Conservation (phyloP, 2,113 vertebrate species). For the Mandrillus leucophaeus region DNA sequence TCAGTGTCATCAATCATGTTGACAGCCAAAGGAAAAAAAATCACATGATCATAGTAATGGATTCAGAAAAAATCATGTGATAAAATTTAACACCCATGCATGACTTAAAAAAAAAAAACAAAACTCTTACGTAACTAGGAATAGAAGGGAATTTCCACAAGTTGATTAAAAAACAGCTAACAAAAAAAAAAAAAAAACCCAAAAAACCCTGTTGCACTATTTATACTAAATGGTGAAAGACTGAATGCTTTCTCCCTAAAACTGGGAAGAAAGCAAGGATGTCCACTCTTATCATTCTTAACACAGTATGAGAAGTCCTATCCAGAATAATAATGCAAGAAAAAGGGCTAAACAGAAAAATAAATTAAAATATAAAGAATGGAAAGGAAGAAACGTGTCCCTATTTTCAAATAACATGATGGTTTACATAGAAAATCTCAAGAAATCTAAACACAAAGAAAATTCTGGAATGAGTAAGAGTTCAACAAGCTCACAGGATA, state of each 20-base stretch:
- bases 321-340: neutral
- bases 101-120: neutral
- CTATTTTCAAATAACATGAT: neutral
- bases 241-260: neutral
- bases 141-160: neutral
- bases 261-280: neutral
- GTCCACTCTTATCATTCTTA: neutral
- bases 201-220: neutral
- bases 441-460: neutral
- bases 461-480: neutral
- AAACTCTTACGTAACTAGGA: neutral
- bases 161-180: neutral
- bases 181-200: neutral
- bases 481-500: neutral
- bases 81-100: neutral
- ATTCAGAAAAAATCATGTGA: neutral
- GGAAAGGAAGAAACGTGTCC: neutral
- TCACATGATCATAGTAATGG: neutral
- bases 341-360: neutral
- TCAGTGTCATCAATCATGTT: neutral
- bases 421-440: neutral
- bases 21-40: neutral
- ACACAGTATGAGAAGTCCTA: neutral
- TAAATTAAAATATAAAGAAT: neutral
- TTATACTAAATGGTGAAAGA: neutral